Evolutionary conservation across 2,113 vertebrate species (phyloP).

Genomic region (Ammodytes marinus): DNA sequence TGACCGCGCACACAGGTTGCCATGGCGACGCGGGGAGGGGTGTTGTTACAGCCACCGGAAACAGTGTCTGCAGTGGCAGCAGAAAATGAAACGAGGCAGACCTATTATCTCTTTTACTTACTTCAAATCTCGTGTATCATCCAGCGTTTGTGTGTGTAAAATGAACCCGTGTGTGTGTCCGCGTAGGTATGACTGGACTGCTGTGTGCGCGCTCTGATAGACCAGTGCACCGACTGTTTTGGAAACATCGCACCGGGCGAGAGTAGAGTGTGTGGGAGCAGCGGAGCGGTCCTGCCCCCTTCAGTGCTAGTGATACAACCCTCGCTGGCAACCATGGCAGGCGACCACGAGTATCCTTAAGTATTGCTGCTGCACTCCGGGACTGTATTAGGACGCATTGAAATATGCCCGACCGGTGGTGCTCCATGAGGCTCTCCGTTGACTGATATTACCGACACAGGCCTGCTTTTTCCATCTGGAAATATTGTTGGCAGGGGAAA

Average conservation of each 20-base stretch:
- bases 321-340: conserved; percentile 62
- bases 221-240: conserved; percentile 27
- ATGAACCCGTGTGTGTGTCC: background rate
- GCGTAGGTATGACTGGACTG: conserved; percentile 31
- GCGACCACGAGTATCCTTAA: conserved; percentile 48
- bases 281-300: conserved; percentile 45
- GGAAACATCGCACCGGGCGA: conserved; percentile 42
- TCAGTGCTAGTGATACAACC: conserved; percentile 50
- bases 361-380: background rate
- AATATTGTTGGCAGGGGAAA: conserved; percentile 72
- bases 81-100: conserved; percentile 37
- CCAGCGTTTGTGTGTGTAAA: background rate
- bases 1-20: conserved; percentile 40
- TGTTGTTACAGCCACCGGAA: conserved; percentile 62
- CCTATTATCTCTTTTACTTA: background rate
- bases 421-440: conserved; percentile 33
- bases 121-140: background rate
- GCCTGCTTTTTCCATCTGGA: conserved; percentile 77
- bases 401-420: conserved; percentile 59
- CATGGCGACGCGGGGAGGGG: conserved; percentile 60
- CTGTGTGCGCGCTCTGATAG: conserved; percentile 1
- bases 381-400: conserved; percentile 24
- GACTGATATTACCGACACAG: conserved; percentile 60
- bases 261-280: conserved; percentile 45
- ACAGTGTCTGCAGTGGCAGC: conserved; percentile 63